A percentile compares a stretch with the other conserved stretches of the same genome.
Conservation (phyloP, 2,113 vertebrate species). For the Etheostoma spectabile region DNA sequence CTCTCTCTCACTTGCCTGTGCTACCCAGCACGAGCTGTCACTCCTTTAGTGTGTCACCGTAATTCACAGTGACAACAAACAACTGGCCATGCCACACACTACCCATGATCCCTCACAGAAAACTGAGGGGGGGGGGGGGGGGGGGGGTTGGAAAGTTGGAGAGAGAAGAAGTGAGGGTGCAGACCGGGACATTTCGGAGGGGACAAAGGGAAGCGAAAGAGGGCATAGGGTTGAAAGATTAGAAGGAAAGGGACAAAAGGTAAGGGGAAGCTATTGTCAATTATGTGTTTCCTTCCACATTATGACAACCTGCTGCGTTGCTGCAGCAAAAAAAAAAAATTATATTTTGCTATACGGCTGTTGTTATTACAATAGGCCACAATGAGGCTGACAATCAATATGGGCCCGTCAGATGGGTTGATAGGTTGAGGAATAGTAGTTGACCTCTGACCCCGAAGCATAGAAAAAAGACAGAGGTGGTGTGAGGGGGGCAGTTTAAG, state of each 20-base stretch:
- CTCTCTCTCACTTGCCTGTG: constrained; percentile 29
- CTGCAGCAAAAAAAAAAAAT: constrained; percentile 16
- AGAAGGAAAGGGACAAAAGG: constrained; percentile 13
- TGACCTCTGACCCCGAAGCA: constrained; percentile 60
- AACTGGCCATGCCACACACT: constrained; percentile 68
- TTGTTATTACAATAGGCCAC: constrained; percentile 41
- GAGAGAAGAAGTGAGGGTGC: constrained; percentile 6
- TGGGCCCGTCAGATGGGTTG: constrained; percentile 45
- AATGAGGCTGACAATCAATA: constrained; percentile 50
- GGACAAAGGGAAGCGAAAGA: constrained; percentile 30
- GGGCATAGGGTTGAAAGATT: constrained; percentile 33
- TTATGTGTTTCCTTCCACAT: constrained; percentile 27
- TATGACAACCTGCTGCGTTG: constrained; percentile 27
- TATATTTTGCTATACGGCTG: constrained; percentile 45
- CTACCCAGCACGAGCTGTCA: constrained; percentile 72
- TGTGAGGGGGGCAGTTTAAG: constrained; percentile 30
- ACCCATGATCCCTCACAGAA: constrained; percentile 66
- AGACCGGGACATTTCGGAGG: constrained; percentile 21
- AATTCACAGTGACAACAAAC: constrained; percentile 84
- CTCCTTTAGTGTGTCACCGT: constrained; percentile 73
- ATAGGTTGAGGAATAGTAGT: constrained; percentile 54
- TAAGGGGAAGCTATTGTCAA: constrained; percentile 48
- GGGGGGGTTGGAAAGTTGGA: background rate
- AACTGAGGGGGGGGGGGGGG: too few species aligned
- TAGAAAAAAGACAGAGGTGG: constrained; percentile 41